Percentiles rank a stretch among this genome's conserved stretches.
Evolutionary conservation across 2,888 invertebrate genomes (phyloP).

Genomic region (Pheosia gnoma): DNA sequence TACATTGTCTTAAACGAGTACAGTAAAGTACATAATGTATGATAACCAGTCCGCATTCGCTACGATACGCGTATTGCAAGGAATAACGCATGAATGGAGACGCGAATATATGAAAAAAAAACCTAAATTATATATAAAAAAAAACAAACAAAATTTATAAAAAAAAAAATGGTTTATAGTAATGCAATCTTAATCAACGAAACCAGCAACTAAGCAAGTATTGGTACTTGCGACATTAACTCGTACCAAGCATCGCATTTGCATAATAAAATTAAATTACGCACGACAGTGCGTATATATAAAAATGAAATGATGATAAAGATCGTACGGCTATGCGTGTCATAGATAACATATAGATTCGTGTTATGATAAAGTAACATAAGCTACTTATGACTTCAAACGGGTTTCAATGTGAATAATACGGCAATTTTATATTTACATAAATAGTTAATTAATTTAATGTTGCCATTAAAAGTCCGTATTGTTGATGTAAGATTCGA

Average conservation of each 20-base stretch:
- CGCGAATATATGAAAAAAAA: constrained; percentile 13
- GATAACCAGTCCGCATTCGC: constrained; percentile 22
- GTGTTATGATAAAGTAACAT: background rate
- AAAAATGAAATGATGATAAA: constrained; percentile 9
- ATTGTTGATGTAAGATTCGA: constrained; percentile 2
- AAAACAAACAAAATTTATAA: no score
- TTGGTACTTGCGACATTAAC: no score
- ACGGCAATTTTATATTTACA: constrained; percentile 1
- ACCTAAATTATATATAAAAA: no score
- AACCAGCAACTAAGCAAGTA: no score
- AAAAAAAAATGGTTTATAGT: no score
- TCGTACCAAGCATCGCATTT: constrained; percentile 10
- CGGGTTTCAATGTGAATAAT: constrained; percentile 5
- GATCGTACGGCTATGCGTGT: background rate
- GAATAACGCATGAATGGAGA: constrained; percentile 19
- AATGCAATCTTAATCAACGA: no score
- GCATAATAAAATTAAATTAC: constrained; percentile 18
- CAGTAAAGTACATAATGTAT: constrained; percentile 26
- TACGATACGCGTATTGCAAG: constrained; percentile 23
- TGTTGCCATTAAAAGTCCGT: background rate
- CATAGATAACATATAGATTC: background rate
- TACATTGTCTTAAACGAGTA: constrained; percentile 28
- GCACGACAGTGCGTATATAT: background rate
- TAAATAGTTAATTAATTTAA: constrained; percentile 5
- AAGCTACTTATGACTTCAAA: constrained; percentile 6